Conservation (phyloP, 2,797 vertebrate species). For the Premnoplex brunnescens region DNA sequence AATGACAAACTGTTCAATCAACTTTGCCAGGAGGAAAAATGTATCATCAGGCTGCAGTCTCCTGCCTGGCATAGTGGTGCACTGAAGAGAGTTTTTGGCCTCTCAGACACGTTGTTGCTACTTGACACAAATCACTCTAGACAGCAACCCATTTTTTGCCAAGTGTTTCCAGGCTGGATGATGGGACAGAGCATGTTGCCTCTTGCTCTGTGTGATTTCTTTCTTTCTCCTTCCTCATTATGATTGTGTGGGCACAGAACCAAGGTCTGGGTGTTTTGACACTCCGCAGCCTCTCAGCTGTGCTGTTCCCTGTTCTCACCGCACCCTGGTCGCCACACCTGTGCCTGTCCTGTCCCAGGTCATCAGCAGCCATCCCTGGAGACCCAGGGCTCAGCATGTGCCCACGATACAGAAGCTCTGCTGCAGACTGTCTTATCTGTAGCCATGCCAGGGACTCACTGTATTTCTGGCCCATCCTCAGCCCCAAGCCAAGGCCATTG, state of each 20-base stretch:
- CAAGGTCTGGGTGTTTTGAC: neutral
- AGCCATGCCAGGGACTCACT: neutral
- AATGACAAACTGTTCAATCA: neutral
- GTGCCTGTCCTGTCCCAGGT: neutral
- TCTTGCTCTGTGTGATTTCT: neutral
- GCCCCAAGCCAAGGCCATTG: neutral
- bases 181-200: neutral
- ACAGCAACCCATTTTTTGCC: neutral
- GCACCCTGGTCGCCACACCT: neutral
- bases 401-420: fast-evolving
- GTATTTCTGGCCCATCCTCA: neutral
- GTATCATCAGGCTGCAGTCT: neutral
- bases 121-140: neutral
- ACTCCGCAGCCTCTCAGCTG: neutral
- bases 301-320: neutral
- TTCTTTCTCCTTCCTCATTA: neutral
- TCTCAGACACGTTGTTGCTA: neutral
- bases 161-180: neutral
- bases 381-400: neutral
- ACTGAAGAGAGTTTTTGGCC: neutral
- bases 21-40: neutral
- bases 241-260: neutral
- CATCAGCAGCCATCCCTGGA: fast-evolving
- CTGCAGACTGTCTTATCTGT: neutral
- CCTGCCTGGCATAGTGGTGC: neutral